A percentile compares a stretch with the other conserved stretches of the same genome.
phyloP scores from a whole-genome alignment of 2,888 invertebrate species.

The Latrodectus hesperus region DNA sequence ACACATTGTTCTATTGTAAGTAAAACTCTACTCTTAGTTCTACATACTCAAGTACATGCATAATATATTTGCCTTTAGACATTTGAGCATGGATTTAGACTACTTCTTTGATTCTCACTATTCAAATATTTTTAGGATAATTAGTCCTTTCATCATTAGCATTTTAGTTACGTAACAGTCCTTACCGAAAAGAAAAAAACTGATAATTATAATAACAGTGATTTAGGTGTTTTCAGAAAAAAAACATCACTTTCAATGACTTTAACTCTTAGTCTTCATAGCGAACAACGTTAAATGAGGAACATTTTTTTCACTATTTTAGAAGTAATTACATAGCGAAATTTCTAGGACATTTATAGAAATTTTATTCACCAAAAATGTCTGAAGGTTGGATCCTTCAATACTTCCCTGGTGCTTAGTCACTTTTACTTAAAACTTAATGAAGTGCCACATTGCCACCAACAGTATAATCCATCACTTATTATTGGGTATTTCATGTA shows the following conservation, averaged over 20 bases:
- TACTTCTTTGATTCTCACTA: constrained; percentile 62
- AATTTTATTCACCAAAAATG: constrained; percentile 53
- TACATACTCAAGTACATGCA: constrained; percentile 65
- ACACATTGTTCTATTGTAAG: constrained; percentile 41
- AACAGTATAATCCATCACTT: too few species aligned
- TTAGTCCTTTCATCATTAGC: constrained; percentile 30
- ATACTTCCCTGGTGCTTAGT: constrained; percentile 51
- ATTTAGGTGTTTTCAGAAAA: background rate
- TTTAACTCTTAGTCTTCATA: background rate
- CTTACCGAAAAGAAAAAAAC: background rate
- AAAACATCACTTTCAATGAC: background rate
- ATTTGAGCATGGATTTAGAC: constrained; percentile 60
- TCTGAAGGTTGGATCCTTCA: constrained; percentile 43
- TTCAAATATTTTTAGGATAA: constrained; percentile 44
- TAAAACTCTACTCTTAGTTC: constrained; percentile 54
- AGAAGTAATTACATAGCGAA: constrained; percentile 48
- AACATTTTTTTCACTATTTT: constrained; percentile 49
- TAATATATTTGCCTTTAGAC: constrained; percentile 66
- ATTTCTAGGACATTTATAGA: background rate
- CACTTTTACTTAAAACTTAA: constrained; percentile 18
- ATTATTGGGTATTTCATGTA: too few species aligned
- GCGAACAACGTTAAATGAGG: background rate
- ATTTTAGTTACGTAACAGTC: constrained; percentile 26
- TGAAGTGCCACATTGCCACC: constrained; percentile 42
- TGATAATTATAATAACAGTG: background rate